These are phyloP conservation scores for Cuculus canorus DNA, from an alignment of 2,797 vertebrate genomes.

Conservation along the genomic window DNA sequence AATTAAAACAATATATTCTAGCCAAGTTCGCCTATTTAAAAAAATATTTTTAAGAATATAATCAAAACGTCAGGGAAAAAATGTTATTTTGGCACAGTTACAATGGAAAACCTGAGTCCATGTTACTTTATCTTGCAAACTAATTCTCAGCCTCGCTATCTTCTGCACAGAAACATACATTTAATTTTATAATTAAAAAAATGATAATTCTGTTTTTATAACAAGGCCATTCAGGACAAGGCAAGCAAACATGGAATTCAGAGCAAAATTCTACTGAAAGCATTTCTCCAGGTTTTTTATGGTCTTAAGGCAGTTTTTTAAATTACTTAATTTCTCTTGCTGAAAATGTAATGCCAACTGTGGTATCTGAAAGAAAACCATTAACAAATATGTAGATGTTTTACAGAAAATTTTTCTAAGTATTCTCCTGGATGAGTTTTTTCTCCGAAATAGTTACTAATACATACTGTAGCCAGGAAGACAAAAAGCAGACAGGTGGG, in stretches of 20 bases:
- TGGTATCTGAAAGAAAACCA: background rate
- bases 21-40: background rate
- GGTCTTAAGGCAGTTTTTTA: background rate
- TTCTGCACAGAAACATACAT: background rate
- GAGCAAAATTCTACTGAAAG: background rate
- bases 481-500: background rate
- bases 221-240: background rate
- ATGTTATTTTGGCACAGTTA: background rate
- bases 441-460: background rate
- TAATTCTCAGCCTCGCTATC: background rate
- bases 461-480: background rate
- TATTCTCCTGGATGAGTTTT: background rate
- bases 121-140: background rate
- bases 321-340: background rate
- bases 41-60: background rate
- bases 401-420: background rate
- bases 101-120: background rate
- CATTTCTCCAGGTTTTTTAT: background rate
- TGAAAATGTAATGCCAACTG: background rate
- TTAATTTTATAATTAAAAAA: background rate
- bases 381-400: background rate
- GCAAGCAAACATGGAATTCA: background rate
- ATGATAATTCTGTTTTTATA: background rate
- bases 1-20: background rate
- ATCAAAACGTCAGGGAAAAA: background rate